These are phyloP conservation scores for Parambassis ranga DNA, from an alignment of 2,797 vertebrate species.

Conservation along the genomic window DNA sequence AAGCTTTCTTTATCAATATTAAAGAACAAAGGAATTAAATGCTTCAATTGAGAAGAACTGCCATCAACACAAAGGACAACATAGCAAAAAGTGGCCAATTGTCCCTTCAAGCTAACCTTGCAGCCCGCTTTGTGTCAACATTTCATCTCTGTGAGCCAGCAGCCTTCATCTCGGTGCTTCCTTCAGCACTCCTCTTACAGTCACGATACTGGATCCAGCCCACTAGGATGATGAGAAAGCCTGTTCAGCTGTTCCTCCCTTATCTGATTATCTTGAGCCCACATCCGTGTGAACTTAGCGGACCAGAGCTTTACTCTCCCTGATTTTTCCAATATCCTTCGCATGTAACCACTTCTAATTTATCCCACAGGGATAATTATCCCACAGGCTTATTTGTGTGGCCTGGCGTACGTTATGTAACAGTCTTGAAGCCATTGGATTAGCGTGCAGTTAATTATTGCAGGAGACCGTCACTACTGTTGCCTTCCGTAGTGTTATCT, in stretches of 20 bases:
- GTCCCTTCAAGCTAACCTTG: neutral
- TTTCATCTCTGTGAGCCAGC: neutral
- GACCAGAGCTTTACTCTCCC: constrained; percentile 8
- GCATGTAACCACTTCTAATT: constrained; percentile 18
- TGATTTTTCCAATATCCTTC: neutral
- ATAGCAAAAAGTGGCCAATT: too few species aligned
- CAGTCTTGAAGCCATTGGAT: neutral
- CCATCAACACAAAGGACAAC: too few species aligned
- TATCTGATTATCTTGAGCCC: constrained; percentile 65
- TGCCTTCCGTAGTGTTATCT: constrained; percentile 14
- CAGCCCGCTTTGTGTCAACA: neutral
- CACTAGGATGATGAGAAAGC: constrained; percentile 40
- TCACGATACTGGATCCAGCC: constrained; percentile 60
- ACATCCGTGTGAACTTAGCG: constrained; percentile 37
- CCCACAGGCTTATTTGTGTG: neutral
- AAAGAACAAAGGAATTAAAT: too few species aligned
- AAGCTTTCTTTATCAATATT: too few species aligned
- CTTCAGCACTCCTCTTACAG: constrained; percentile 40
- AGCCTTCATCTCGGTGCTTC: neutral
- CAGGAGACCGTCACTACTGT: neutral
- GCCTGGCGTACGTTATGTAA: constrained; percentile 7
- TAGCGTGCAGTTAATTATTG: constrained; percentile 8
- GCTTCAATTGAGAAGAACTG: too few species aligned
- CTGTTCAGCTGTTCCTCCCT: constrained; percentile 56
- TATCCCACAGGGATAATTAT: constrained; percentile 13